Percentiles rank a stretch among this genome's conserved stretches.
These are phyloP conservation scores for Standfussiana lucernea DNA, from an alignment of 2,888 invertebrate genomes.

Conservation along the genomic window DNA sequence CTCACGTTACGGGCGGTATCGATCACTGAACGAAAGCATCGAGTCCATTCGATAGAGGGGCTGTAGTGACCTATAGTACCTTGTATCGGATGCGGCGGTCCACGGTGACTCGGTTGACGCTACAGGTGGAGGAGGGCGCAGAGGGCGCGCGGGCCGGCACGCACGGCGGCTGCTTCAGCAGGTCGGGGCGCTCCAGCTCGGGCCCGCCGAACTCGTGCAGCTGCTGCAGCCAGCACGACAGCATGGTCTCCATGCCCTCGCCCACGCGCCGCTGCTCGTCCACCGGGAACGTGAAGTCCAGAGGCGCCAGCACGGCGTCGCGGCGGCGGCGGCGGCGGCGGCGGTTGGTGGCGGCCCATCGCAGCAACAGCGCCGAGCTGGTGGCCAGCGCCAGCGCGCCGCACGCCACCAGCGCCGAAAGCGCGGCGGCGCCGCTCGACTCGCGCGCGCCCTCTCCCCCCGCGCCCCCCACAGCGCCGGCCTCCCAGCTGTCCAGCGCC, in stretches of 20 bases:
- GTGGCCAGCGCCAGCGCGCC: slow-evolving; percentile 58
- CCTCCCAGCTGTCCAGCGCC: slow-evolving; percentile 61
- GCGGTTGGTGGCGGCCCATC: slow-evolving; percentile 69
- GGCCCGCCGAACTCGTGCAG: slow-evolving; percentile 96
- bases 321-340: slow-evolving; percentile 71
- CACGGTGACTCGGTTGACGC: slow-evolving; percentile 84
- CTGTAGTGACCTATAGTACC: slow-evolving; percentile 87
- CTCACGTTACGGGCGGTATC: neutral
- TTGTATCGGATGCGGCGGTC: slow-evolving; percentile 96
- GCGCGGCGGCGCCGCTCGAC: slow-evolving; percentile 51
- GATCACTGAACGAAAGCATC: neutral
- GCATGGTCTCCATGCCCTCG: slow-evolving; percentile 96
- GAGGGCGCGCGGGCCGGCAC: slow-evolving; percentile 80
- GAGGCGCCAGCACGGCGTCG: slow-evolving; percentile 72
- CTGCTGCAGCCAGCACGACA: slow-evolving; percentile 96
- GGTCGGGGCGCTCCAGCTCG: slow-evolving; percentile 95
- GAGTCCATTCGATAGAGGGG: neutral
- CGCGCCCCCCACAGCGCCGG: slow-evolving; percentile 42
- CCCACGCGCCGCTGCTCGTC: slow-evolving; percentile 82
- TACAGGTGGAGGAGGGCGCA: slow-evolving; percentile 89
- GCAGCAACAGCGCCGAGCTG: slow-evolving; percentile 61
- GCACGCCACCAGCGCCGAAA: slow-evolving; percentile 50
- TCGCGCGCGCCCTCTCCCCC: neutral
- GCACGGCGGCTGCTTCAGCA: slow-evolving; percentile 93
- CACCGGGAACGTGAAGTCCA: slow-evolving; percentile 77